A percentile compares a stretch with the other conserved stretches of the same genome.
Conservation (phyloP, 2,888 invertebrate genomes). For the Aspidiotus rigidus region DNA sequence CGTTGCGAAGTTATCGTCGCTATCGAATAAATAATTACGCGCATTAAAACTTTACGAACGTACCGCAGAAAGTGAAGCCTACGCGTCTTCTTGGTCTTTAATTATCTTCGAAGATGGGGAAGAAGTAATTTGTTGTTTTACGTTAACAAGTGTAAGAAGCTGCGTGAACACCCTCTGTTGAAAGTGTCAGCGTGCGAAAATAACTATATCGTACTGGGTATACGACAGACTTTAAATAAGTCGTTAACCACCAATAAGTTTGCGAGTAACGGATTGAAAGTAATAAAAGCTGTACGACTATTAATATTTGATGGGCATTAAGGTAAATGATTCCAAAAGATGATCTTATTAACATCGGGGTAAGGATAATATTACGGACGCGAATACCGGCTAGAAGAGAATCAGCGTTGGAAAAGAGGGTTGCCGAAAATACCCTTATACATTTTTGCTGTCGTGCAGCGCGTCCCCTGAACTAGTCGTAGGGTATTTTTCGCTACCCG, state of each 20-base stretch:
- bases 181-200: too few species aligned
- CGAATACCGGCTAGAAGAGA: conserved; percentile 12
- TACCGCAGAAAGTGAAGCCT: too few species aligned
- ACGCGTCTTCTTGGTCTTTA: too few species aligned
- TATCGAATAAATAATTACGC: too few species aligned
- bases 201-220: too few species aligned
- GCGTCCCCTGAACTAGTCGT: too few species aligned
- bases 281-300: conserved; percentile 21
- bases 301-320: conserved; percentile 32
- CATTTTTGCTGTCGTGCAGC: conserved; percentile 3
- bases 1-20: too few species aligned
- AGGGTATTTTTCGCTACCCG: not conserved
- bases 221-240: conserved; percentile 3
- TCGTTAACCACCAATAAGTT: not conserved
- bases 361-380: conserved; percentile 2
- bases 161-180: too few species aligned
- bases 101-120: too few species aligned
- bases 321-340: conserved; percentile 34
- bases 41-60: too few species aligned
- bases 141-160: too few species aligned
- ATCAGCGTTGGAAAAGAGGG: conserved; percentile 28
- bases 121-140: too few species aligned
- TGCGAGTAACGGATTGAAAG: conserved; percentile 24
- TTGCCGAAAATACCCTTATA: conserved; percentile 18
- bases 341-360: conserved; percentile 31